Evolutionary conservation across 2,888 invertebrate genomes (phyloP).

Genomic region (Caenorhabditis sinica): DNA sequence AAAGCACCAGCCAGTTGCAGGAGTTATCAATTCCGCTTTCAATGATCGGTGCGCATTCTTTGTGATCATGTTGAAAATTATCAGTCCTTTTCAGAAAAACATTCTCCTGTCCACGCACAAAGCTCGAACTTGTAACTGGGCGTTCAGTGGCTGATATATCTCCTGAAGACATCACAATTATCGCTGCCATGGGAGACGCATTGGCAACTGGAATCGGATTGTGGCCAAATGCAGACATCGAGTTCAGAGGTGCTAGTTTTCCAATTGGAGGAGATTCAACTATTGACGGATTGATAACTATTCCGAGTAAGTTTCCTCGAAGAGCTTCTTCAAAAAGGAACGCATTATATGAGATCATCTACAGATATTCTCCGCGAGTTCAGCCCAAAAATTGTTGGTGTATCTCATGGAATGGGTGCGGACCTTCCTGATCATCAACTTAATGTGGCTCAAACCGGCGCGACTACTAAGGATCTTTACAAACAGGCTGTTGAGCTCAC

Average conservation of each 20-base stretch:
- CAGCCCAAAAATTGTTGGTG: slow-evolving; percentile 71
- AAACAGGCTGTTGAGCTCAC: slow-evolving; percentile 80
- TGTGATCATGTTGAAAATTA: not conserved
- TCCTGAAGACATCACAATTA: slow-evolving; percentile 82
- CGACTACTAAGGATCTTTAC: slow-evolving; percentile 75
- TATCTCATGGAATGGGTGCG: slow-evolving; percentile 81
- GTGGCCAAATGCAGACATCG: slow-evolving; percentile 80
- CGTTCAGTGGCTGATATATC: slow-evolving; percentile 78
- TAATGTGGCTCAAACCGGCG: slow-evolving; percentile 79
- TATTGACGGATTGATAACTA: slow-evolving; percentile 82
- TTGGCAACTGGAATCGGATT: slow-evolving; percentile 81
- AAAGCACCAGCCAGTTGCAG: slow-evolving; percentile 59
- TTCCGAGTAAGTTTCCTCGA: slow-evolving; percentile 73
- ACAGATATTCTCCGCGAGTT: slow-evolving; percentile 82
- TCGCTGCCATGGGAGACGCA: slow-evolving; percentile 82
- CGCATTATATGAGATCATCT: not conserved
- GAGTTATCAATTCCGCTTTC: slow-evolving; percentile 76
- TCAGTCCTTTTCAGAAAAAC: slow-evolving; percentile 67
- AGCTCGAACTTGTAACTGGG: slow-evolving; percentile 79
- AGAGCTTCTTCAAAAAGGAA: not conserved
- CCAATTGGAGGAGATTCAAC: slow-evolving; percentile 83
- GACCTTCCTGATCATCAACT: slow-evolving; percentile 80
- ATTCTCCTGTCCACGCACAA: slow-evolving; percentile 79
- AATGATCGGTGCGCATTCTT: slow-evolving; percentile 69
- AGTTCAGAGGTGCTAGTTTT: slow-evolving; percentile 82